Conservation (phyloP, 2,797 vertebrate genomes). For the Zonotrichia albicollis region DNA sequence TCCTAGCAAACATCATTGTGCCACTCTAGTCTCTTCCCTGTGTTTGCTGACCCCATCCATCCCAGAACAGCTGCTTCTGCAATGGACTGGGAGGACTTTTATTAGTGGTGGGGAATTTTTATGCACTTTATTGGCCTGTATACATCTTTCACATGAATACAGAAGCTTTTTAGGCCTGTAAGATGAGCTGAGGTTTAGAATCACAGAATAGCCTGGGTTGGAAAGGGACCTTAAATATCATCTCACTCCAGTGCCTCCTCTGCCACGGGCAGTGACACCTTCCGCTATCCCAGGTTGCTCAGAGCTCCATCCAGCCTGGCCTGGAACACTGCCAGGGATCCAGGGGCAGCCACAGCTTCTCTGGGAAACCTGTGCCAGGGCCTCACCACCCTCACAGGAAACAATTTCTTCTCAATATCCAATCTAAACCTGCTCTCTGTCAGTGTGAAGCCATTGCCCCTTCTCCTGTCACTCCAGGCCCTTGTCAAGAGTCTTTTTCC, state of each 20-base stretch:
- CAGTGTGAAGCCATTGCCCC: not conserved
- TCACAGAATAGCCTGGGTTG: not conserved
- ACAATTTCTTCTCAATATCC: rapidly evolving
- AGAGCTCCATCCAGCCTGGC: not conserved
- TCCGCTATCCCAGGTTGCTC: rapidly evolving
- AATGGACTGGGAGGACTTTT: not conserved
- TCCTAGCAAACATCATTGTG: not conserved
- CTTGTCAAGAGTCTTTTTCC: no score
- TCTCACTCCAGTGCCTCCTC: not conserved
- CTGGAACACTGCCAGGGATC: rapidly evolving
- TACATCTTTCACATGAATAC: not conserved
- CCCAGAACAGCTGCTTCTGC: not conserved
- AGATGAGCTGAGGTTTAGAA: not conserved
- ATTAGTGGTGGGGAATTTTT: not conserved
- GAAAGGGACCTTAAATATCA: not conserved
- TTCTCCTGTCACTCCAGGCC: no score
- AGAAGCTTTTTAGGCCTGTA: not conserved
- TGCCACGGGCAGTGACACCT: not conserved
- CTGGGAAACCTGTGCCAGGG: not conserved
- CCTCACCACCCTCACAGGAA: rapidly evolving
- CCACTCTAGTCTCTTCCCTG: rapidly evolving
- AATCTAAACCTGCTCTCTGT: rapidly evolving
- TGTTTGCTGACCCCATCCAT: not conserved
- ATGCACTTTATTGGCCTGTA: not conserved
- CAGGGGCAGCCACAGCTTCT: not conserved